Evolutionary conservation across 2,888 invertebrate species (phyloP), one percentile per base, ranked within the genome.

Genomic region (Chrysolina haemoptera): DNA sequence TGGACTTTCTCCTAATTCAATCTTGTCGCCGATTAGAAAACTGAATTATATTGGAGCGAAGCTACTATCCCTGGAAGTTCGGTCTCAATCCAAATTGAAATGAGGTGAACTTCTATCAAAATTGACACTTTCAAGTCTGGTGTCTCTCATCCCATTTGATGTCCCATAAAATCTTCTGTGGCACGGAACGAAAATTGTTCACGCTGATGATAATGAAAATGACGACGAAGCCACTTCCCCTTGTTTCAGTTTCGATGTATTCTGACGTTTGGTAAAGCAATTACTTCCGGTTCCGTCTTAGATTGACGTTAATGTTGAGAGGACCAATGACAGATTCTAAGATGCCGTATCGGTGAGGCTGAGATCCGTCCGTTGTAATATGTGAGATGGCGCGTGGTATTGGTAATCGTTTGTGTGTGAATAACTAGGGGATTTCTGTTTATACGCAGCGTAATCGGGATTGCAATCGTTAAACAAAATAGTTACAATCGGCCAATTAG

Each of bases 301-400:
- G 80, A 81, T 80, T 79, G 68, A 75, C 71, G 68, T 43, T 71
- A 68, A 84, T 81, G 81, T 77, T 82, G 79, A 82, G 82, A 82
- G 79, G 77, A 76, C 82, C 82, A 83, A 11, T 84, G 82, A 81
- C 79, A 81, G 82, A 82, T 81, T 79, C 75, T 76, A 74, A 70
- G 68, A 67, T 22, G 8, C 14, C 14, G n/a, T 22, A 27, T 59
- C 35, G 27, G 27, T 59, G 68, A 35, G 40, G 64, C 20, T 46
- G 41, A 4, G 35, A 35, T 8, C 35, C 35, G 35, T 35, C 35
- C 35, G 6, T 35, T 35, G 35, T 35, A 35, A 35, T 35, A 8
- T 35, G 35, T 35, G 35, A 35, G 35, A 35, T 35, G 35, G 35
- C 35, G 35, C 35, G 35, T 35, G 35, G 8, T 35, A 35, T 35